A percentile compares a stretch with the other conserved stretches of the same genome.
Conservation (phyloP, 2,888 invertebrate species). For the Cristatella mucedo region DNA sequence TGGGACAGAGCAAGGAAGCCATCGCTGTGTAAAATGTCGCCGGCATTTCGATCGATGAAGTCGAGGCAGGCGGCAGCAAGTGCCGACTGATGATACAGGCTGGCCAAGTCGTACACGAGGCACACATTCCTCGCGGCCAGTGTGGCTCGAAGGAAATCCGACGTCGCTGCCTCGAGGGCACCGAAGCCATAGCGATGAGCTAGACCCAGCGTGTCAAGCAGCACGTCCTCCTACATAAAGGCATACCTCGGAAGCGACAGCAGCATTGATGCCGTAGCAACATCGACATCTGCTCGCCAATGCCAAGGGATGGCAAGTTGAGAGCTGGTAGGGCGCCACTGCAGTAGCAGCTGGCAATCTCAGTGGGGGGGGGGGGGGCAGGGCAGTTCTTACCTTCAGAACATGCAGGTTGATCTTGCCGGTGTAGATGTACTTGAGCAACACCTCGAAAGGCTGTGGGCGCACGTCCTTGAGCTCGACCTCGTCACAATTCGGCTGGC, state of each 20-base stretch:
- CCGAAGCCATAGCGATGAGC: slow-evolving; percentile 90
- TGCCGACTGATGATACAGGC: slow-evolving; percentile 48
- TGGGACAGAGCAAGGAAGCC: slow-evolving; percentile 67
- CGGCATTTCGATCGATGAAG: slow-evolving; percentile 76
- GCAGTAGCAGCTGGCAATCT: no score
- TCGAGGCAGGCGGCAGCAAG: slow-evolving; percentile 62
- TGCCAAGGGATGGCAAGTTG: no score
- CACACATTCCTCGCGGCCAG: slow-evolving; percentile 77
- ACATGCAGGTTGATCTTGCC: slow-evolving; percentile 51
- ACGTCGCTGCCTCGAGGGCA: slow-evolving; percentile 75
- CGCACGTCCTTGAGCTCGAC: slow-evolving; percentile 64
- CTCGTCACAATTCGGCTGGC: slow-evolving; percentile 50
- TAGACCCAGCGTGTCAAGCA: slow-evolving; percentile 56
- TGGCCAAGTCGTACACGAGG: slow-evolving; percentile 79
- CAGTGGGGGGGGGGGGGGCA: no score
- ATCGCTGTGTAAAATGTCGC: slow-evolving; percentile 64
- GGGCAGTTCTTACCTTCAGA: slow-evolving; percentile 44
- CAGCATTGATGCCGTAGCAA: no score
- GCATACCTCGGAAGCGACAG: no score
- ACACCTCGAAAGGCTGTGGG: slow-evolving; percentile 39
- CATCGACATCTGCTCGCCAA: no score
- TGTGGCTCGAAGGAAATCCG: slow-evolving; percentile 75
- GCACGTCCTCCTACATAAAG: no score
- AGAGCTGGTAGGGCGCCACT: no score
- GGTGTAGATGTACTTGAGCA: slow-evolving; percentile 86